Evolutionary conservation across 2,888 invertebrate genomes (phyloP).

Genomic region (Helicoverpa assulta): DNA sequence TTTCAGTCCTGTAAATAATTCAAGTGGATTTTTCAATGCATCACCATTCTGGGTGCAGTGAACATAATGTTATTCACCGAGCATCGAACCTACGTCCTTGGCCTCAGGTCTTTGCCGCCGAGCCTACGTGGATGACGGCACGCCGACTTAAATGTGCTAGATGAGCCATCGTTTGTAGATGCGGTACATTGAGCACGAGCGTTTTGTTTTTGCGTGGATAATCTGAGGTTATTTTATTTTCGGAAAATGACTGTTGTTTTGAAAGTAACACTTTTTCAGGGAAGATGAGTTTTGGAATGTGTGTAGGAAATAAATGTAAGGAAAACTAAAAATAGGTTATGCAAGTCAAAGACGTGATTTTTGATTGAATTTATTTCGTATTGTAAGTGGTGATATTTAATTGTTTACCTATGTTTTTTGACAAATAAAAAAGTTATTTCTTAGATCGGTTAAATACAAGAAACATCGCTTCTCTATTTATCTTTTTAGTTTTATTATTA

Average conservation of each 20-base stretch:
- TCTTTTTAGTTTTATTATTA: too few relatives aligned
- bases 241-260: neutral
- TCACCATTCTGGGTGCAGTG: conserved; percentile 64
- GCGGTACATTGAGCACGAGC: neutral
- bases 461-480: too few relatives aligned
- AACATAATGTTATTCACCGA: conserved; percentile 70
- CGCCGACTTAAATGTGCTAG: conserved; percentile 36
- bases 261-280: neutral
- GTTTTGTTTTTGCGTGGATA: neutral
- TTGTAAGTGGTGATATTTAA: too few relatives aligned
- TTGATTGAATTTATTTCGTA: too few relatives aligned
- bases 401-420: too few relatives aligned
- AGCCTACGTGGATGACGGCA: conserved; percentile 59
- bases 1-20: conserved; percentile 58
- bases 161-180: conserved; percentile 30
- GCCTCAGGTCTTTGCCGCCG: conserved; percentile 66
- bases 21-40: conserved; percentile 61
- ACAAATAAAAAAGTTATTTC: too few relatives aligned
- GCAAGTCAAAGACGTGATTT: too few relatives aligned
- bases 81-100: conserved; percentile 73
- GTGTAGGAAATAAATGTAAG: too few relatives aligned
- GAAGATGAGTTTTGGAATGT: neutral
- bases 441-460: too few relatives aligned
- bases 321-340: too few relatives aligned
- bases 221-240: neutral